Evolutionary conservation across 2,113 vertebrate species (phyloP).

Genomic region (Aix galericulata): DNA sequence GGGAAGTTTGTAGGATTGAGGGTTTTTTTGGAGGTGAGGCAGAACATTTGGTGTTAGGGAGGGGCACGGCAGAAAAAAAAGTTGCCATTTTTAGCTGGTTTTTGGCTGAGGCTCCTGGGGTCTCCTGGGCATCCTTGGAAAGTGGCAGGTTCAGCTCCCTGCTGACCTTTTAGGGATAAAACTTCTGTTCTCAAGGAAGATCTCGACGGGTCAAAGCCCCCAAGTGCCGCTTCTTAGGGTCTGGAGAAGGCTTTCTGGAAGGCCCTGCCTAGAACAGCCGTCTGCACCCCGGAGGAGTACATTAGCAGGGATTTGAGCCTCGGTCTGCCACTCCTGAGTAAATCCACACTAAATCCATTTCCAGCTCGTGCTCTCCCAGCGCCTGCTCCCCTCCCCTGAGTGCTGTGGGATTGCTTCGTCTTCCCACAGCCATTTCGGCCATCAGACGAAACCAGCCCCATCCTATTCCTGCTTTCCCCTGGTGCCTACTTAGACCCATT

Average conservation of each 20-base stretch:
- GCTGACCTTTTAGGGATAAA: background rate
- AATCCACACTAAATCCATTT: background rate
- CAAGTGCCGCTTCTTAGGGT: background rate
- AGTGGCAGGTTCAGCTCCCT: background rate
- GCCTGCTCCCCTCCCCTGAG: background rate
- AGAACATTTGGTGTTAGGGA: too few relatives aligned
- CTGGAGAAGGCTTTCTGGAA: background rate
- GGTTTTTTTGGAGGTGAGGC: too few relatives aligned
- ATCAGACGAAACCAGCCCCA: background rate
- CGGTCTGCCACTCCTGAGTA: background rate
- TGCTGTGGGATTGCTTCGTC: background rate
- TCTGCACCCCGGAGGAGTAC: background rate
- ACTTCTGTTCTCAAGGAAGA: background rate
- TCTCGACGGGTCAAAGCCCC: background rate
- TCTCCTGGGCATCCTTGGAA: background rate
- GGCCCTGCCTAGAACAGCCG: background rate
- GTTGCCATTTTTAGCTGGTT: background rate
- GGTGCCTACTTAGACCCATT: background rate
- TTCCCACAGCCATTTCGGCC: background rate
- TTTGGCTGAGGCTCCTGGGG: background rate
- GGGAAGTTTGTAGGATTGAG: background rate
- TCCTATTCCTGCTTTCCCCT: background rate
- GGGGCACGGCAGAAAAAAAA: too few relatives aligned
- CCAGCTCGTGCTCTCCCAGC: background rate
- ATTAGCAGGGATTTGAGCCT: background rate